Conservation (phyloP, 2,888 invertebrate species). For the Drosophila paracracens region DNA sequence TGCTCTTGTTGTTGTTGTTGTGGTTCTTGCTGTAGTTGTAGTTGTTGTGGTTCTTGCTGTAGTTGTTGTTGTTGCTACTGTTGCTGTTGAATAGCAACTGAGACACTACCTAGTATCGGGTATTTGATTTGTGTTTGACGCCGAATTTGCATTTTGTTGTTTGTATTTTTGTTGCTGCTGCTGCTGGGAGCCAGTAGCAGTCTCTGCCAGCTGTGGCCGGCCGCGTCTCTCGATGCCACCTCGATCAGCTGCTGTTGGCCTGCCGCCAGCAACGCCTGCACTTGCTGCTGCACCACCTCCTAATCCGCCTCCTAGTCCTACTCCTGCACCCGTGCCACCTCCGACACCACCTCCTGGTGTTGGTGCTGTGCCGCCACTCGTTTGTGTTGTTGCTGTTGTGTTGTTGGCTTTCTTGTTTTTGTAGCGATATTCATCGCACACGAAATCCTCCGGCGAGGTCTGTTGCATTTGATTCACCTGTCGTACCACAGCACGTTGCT, state of each 20-base stretch:
- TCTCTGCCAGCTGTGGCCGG: conserved; percentile 80
- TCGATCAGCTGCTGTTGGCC: conserved; percentile 81
- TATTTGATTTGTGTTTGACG: conserved; percentile 84
- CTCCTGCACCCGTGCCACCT: conserved; percentile 31
- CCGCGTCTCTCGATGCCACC: conserved; percentile 81
- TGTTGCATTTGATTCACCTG: conserved; percentile 85
- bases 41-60: conserved; percentile 31
- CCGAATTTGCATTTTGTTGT: conserved; percentile 78
- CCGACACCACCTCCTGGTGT: conserved; percentile 55
- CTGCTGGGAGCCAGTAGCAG: conserved; percentile 77
- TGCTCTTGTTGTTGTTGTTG: conserved; percentile 51
- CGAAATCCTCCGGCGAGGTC: conserved; percentile 84
- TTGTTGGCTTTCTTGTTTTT: conserved; percentile 76
- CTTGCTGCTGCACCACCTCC: conserved; percentile 62
- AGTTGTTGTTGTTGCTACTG: conserved; percentile 54
- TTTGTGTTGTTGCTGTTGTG: conserved; percentile 77
- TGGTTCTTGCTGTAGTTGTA: conserved; percentile 19
- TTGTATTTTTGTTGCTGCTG: conserved; percentile 82
- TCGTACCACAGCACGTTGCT: conserved; percentile 66
- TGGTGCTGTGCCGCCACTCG: conserved; percentile 64
- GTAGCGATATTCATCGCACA: conserved; percentile 83
- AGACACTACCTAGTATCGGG: conserved; percentile 86
- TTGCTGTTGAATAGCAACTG: conserved; percentile 50
- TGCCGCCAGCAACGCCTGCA: conserved; percentile 70
- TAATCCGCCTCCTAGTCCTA: conserved; percentile 31